Evolutionary conservation across 2,888 invertebrate species (phyloP), one percentile per base, ranked within the genome.

Genomic region (Drosophila lacicola): DNA sequence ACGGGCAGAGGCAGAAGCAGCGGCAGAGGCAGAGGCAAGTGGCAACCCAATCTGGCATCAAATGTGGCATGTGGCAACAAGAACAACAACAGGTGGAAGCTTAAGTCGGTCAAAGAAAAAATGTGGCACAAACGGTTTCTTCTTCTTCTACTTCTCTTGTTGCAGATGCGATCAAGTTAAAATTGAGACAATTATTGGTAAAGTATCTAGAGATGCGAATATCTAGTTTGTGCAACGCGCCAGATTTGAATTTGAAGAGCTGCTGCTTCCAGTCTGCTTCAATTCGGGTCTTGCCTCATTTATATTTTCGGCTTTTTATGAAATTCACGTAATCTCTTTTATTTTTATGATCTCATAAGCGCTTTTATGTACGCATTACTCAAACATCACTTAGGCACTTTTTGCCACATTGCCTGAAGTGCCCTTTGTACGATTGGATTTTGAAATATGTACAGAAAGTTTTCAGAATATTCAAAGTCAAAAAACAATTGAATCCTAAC

Each of bases 71-170:
- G 61, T 11, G 25, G 54, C 55, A 69, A 44, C 67, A 53, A 37
- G 37, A 25, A 37, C 46, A 57, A 19, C 62, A 64, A 64, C 63
- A 53, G 65, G 65, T 65, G 54, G 10, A 25, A 44, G 42, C 53
- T 25, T 53, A 76, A 78, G 42, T 76, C 64, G 76, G 74, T 60
- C 75, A 60, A 37, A n/a, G 42, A 14, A 13, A 25, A 45, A 34
- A 73, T 78, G 58, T 78, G 62, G 63, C 68, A 78, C 74, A 78
- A 61, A 74, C 62, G 17, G 57, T 36, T 50, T 53, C 41, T 42
- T 29, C 29, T 53, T 5, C 3, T 14, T n/a, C 4, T 17, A 41
- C 17, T 4, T 8, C 41, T 50, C 25, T 8, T 8, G 8, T 25
- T 46, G 50, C 46, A 51, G 49, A 54, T 71, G 46, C 36, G 47